phyloP scores from a whole-genome alignment of 2,797 vertebrate species.

The Furcifer pardalis region DNA sequence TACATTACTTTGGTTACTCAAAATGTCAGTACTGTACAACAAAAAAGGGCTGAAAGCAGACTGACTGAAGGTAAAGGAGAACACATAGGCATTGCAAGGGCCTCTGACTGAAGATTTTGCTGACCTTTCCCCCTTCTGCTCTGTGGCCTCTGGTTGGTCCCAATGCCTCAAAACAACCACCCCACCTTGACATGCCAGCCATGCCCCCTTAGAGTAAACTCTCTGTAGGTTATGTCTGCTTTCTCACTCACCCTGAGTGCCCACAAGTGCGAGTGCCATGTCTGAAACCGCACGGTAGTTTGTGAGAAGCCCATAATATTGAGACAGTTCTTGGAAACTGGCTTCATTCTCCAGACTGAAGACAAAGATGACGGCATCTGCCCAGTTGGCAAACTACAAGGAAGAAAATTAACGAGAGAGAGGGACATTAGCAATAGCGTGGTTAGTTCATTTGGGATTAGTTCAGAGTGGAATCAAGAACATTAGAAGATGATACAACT shows the following conservation, averaged over 20 bases:
- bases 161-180: too few species aligned
- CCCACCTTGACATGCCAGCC: background rate
- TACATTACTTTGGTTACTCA: background rate
- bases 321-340: constrained; percentile 91
- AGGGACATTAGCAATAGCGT: background rate
- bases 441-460: background rate
- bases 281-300: constrained; percentile 79
- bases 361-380: constrained; percentile 91
- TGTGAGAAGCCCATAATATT: constrained; percentile 83
- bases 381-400: constrained; percentile 91
- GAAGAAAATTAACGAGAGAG: background rate
- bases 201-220: background rate
- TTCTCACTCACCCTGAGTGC: constrained; percentile 88
- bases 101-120: background rate
- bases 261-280: constrained; percentile 88
- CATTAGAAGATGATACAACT: background rate
- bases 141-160: background rate
- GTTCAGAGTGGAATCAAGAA: background rate
- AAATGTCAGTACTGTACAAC: background rate
- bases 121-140: background rate
- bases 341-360: constrained; percentile 95
- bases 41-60: background rate
- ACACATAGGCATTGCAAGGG: too few species aligned
- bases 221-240: background rate
- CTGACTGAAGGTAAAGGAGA: background rate